Evolutionary conservation across 2,113 vertebrate species (phyloP), one percentile per base, ranked within the genome.

Genomic region (Gila orcuttii): DNA sequence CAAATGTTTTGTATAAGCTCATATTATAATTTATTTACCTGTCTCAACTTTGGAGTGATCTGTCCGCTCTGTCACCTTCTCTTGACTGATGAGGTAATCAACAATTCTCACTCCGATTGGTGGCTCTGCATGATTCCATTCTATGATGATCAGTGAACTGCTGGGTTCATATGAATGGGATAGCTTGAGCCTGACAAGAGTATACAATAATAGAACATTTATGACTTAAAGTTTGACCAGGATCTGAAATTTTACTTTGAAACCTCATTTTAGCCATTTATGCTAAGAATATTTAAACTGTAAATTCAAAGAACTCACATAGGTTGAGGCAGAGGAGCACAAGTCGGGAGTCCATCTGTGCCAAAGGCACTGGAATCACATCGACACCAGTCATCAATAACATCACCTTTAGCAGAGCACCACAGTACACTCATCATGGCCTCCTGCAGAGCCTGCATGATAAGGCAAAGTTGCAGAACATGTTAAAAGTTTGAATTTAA

Each of bases 341-440:
- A 99, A 77, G 96, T 97, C 69, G 98, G 98, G 66, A 99, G 96
- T 55, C 98, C 98, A 0, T 99, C 97, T 0, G 95, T 87, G 57
- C 98, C 98, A 0, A 99, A 99, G 23, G 98, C 97, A 4, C 95
- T 97, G 47, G 97, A 98, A 88, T 99, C 98, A 0, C 98, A 99
- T 17, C 98, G 96, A 88, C 98, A 99, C 98, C 98, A 99, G 92
- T 99, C 98, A 86, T 99, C 97, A 0, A 99, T 99, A 91, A 99
- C 98, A 0, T 99, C 97, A 28, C 98, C 98, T 0, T 96, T 97
- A 79, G 97, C 97, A 0, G 98, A 98, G 89, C 98, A 99, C 98
- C 98, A 99, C 88, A 99, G 93, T n/a, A 96, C 96, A 94, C 97
- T 99, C 96, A 98, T 97, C 96, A 98, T 97, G n/a, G 98, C 97